A percentile compares a stretch with the other conserved stretches of the same genome.
Evolutionary conservation across 2,113 vertebrate genomes (phyloP).

Genomic region (Tursiops truncatus): DNA sequence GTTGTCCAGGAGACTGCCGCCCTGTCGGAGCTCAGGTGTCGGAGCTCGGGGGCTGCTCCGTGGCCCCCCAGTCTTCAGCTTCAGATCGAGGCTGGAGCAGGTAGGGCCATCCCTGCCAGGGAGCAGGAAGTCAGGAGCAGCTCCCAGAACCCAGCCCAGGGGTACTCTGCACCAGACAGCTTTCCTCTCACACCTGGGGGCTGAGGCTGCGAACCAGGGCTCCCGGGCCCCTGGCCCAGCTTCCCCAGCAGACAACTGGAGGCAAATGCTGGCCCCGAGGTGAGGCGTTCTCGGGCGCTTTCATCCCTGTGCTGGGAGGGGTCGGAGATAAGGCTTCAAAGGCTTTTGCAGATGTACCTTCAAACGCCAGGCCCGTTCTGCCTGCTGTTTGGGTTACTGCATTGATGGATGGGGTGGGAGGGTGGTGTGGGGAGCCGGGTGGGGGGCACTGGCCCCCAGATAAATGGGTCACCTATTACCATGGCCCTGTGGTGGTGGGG

Average conservation of each 20-base stretch:
- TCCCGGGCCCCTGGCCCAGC: neutral
- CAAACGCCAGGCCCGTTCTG: constrained; percentile 81
- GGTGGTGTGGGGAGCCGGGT: neutral
- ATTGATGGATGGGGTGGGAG: constrained; percentile 73
- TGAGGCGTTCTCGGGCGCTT: constrained; percentile 51
- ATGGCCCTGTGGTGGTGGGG: neutral
- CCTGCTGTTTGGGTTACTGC: constrained; percentile 85
- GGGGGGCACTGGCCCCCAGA: constrained; percentile 61
- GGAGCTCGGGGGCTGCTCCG: neutral
- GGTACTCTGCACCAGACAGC: neutral
- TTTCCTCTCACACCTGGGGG: accelerated
- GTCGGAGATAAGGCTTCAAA: constrained; percentile 88
- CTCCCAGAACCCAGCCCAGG: neutral
- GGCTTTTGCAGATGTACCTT: constrained; percentile 82
- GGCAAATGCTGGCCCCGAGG: neutral
- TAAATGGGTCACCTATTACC: constrained; percentile 88
- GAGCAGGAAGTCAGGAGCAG: neutral
- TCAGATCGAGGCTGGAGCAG: neutral
- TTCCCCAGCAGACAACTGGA: neutral
- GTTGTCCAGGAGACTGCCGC: accelerated
- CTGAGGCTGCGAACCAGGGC: neutral
- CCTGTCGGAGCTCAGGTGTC: no score
- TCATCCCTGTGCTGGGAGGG: constrained; percentile 76
- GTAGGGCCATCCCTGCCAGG: accelerated
- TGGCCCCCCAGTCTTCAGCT: accelerated